Evolutionary conservation across 2,797 vertebrate genomes (phyloP), one percentile per base, ranked within the genome.

Genomic region (Kryptopterus vitreolus): DNA sequence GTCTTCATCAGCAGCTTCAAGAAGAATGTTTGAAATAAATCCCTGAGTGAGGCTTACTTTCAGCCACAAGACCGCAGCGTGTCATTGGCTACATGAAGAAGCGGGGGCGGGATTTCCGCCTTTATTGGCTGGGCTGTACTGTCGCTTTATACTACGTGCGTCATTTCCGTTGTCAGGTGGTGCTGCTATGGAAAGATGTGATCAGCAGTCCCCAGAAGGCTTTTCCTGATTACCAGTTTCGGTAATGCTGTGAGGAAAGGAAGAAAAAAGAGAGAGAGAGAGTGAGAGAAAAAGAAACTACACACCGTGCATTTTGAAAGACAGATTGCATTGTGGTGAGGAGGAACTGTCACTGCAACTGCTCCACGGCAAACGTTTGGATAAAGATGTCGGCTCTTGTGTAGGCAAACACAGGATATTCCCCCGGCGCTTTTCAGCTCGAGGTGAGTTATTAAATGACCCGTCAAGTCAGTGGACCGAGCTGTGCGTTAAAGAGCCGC

Each of bases 151-250:
- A 53, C 38, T 35, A 78, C 87, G 89, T 95, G 94, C 97, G 96
- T 97, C 95, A 98, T 90, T 95, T 98, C 96, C 96, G 96, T 95
- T 96, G 96, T 96, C 96, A 97, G 96, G 96, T 95, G 96, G 96
- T 88, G 94, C 91, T 94, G 93, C 93, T 94, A 93, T 95, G 94
- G 94, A 95, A 94, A 94, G 93, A 95, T 94, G 94, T 93, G 92
- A 94, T 94, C 93, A 93, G 94, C 87, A 85, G 83, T 83, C 80
- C 89, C 91, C 88, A 91, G 89, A 89, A 93, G 92, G 89, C 91
- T 93, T 92, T 93, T 93, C 91, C 88, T 91, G 92, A 92, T 89
- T 90, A 90, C 91, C 92, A 88, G 87, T 91, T 90, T 92, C 91
- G 86, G 90, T 89, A 89, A 91, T 88, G 88, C 86, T 89, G 63